phyloP scores from a whole-genome alignment of 2,888 invertebrate species.

The Eustalomyia histrio region DNA sequence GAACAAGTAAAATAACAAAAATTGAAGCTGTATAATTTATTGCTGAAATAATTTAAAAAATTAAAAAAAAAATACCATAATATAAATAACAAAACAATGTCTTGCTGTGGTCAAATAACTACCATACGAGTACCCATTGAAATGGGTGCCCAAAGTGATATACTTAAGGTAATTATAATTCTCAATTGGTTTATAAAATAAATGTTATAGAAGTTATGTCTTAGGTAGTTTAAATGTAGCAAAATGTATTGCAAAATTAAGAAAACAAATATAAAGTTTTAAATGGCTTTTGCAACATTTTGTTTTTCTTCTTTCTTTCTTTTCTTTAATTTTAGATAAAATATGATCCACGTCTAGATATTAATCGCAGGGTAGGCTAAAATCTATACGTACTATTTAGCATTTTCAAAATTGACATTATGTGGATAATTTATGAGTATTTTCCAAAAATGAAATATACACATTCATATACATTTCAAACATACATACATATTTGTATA shows the following conservation, averaged over 20 bases:
- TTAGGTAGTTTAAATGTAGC: slow-evolving; percentile 20
- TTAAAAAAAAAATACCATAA: too few species aligned
- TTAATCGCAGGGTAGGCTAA: slow-evolving; percentile 76
- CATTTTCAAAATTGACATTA: slow-evolving; percentile 13
- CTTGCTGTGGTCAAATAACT: slow-evolving; percentile 86
- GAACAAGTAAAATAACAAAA: slow-evolving; percentile 9
- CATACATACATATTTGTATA: slow-evolving; percentile 3
- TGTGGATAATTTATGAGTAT: not conserved
- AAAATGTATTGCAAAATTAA: slow-evolving; percentile 48
- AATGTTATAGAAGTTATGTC: not conserved
- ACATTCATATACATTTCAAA: not conserved
- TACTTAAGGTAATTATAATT: slow-evolving; percentile 84
- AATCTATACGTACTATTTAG: slow-evolving; percentile 39
- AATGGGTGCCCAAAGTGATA: slow-evolving; percentile 87
- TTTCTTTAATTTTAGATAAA: slow-evolving; percentile 70
- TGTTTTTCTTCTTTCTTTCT: slow-evolving; percentile 51
- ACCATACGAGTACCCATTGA: slow-evolving; percentile 89
- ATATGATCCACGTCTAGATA: slow-evolving; percentile 75
- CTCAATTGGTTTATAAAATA: not conserved
- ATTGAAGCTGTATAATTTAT: too few species aligned
- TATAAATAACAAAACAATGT: slow-evolving; percentile 77
- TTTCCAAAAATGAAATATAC: not conserved
- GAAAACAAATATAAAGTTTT: slow-evolving; percentile 14
- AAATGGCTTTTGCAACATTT: slow-evolving; percentile 57
- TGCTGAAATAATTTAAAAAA: slow-evolving; percentile 60